Evolutionary conservation across 2,888 invertebrate species (phyloP).

Genomic region (Vandiemenella viatica): DNA sequence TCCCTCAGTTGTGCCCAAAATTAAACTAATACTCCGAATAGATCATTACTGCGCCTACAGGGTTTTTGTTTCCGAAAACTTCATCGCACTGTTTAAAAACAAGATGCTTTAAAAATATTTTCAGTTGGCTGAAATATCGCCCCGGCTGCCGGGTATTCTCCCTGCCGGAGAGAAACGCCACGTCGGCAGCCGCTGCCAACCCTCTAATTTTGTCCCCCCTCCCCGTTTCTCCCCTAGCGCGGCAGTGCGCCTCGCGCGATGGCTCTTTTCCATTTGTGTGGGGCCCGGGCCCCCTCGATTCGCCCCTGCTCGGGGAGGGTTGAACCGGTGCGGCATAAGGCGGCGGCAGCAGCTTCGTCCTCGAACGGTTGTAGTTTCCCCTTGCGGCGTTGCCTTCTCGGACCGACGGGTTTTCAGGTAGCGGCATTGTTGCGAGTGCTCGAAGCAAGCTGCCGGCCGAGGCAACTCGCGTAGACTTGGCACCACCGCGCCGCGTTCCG

Average conservation of each 20-base stretch:
- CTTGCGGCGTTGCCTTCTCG: background rate
- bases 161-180: no score
- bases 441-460: background rate
- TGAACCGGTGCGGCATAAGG: background rate
- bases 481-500: slow-evolving; percentile 32
- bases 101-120: no score
- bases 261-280: slow-evolving; percentile 7
- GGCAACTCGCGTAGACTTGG: slow-evolving; percentile 18
- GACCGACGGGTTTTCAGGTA: background rate
- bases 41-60: no score
- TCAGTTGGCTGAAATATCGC: no score
- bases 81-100: no score
- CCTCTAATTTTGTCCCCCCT: slow-evolving; percentile 11
- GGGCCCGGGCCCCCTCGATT: background rate
- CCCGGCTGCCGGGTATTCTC: no score
- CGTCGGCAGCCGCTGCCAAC: slow-evolving; percentile 3
- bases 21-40: no score
- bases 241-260: background rate
- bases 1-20: no score
- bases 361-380: background rate
- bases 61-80: no score
- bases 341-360: background rate
- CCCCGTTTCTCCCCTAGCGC: background rate
- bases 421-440: background rate
- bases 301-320: background rate